Conservation (phyloP, 2,113 vertebrate genomes). For the Antennarius striatus region DNA sequence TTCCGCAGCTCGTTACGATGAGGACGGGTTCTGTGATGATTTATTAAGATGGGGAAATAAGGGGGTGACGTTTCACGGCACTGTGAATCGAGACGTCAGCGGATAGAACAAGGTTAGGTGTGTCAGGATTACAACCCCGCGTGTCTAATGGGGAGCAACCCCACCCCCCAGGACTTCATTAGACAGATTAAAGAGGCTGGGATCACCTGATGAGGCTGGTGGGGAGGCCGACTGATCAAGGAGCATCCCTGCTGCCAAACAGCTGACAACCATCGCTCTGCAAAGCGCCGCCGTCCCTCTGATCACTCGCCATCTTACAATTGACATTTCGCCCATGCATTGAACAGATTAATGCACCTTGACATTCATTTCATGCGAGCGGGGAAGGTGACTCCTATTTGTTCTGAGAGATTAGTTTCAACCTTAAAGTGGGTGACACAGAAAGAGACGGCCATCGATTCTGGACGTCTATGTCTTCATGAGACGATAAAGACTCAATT, state of each 20-base stretch:
- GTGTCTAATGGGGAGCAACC: conserved; percentile 26
- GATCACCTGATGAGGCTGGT: conserved; percentile 45
- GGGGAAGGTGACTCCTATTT: conserved; percentile 62
- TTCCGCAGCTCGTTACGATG: neutral
- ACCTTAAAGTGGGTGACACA: conserved; percentile 12
- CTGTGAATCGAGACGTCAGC: neutral
- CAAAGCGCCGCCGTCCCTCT: conserved; percentile 23
- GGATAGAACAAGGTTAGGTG: neutral
- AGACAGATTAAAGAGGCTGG: conserved; percentile 47
- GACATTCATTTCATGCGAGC: conserved; percentile 52
- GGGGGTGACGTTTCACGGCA: no score
- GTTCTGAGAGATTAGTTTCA: conserved; percentile 30
- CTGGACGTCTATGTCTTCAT: no score
- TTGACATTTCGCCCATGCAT: conserved; percentile 46
- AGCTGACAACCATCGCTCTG: conserved; percentile 16
- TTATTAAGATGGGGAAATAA: neutral
- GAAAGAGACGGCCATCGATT: neutral
- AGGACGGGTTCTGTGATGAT: neutral
- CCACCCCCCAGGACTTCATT: conserved; percentile 24
- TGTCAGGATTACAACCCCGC: conserved; percentile 11
- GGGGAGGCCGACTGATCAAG: conserved; percentile 41
- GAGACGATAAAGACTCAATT: no score
- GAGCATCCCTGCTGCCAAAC: conserved; percentile 33
- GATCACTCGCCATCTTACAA: conserved; percentile 27
- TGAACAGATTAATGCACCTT: conserved; percentile 41